Evolutionary conservation across 2,797 vertebrate species (phyloP).

Genomic region (Poeciliopsis paucimaculata): DNA sequence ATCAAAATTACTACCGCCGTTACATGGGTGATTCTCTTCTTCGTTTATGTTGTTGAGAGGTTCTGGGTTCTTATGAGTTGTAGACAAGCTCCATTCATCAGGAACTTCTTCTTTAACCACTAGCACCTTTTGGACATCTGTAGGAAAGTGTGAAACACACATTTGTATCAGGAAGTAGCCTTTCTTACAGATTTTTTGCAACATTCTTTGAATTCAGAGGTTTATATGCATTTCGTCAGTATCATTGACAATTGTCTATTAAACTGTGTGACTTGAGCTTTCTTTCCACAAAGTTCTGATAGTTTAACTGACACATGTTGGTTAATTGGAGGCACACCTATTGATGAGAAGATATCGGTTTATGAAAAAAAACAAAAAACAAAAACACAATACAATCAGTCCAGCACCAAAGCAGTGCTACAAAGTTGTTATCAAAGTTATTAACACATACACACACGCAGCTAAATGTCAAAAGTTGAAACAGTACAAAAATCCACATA

Average conservation of each 20-base stretch:
- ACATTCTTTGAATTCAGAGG: too few species aligned
- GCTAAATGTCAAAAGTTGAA: neutral
- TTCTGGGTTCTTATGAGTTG: neutral
- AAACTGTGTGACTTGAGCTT: too few species aligned
- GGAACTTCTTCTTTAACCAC: constrained; percentile 4
- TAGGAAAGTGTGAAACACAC: neutral
- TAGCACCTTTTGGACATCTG: neutral
- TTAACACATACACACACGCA: neutral
- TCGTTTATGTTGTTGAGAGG: neutral
- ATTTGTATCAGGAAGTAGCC: neutral
- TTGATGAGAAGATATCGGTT: too few species aligned
- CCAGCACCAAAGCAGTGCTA: too few species aligned
- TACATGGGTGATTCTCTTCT: neutral
- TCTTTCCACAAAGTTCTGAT: too few species aligned
- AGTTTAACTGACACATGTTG: too few species aligned
- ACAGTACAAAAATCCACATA: neutral
- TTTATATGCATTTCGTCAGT: too few species aligned
- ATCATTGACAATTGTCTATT: too few species aligned
- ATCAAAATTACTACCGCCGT: neutral
- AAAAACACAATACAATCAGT: too few species aligned
- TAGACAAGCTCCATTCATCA: neutral
- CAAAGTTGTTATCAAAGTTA: neutral
- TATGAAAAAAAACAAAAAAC: too few species aligned
- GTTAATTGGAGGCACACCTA: too few species aligned
- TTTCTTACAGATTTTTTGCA: too few species aligned